Conservation (phyloP, 2,888 invertebrate species). For the Tetragonisca angustula region DNA sequence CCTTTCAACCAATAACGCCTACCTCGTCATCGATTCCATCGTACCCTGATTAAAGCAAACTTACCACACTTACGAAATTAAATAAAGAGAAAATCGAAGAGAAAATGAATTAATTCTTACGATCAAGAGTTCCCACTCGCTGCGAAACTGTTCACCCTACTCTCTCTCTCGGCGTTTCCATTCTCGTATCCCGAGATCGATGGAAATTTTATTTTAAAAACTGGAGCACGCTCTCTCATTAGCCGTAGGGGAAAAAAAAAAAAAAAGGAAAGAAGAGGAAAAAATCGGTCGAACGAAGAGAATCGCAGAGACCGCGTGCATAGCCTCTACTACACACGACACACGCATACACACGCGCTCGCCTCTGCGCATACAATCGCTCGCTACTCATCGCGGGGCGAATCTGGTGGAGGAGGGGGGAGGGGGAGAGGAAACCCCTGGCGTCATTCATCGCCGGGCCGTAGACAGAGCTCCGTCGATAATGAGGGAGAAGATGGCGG, state of each 20-base stretch:
- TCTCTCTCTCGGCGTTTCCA: neutral
- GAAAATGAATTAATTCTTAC: too few species aligned
- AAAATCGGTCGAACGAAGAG: conserved; percentile 33
- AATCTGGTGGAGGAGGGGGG: neutral
- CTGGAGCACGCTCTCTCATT: conserved; percentile 61
- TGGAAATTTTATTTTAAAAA: conserved; percentile 21
- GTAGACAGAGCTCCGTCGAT: conserved; percentile 67
- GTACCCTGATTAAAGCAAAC: too few species aligned
- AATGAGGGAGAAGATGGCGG: conserved; percentile 62
- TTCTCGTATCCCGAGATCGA: conserved; percentile 6
- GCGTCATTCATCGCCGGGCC: conserved; percentile 53
- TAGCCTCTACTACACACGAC: neutral
- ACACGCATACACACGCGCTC: neutral
- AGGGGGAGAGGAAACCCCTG: conserved; percentile 21
- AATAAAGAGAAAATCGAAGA: too few species aligned
- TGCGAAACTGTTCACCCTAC: neutral
- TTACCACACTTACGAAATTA: too few species aligned
- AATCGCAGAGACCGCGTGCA: conserved; percentile 12
- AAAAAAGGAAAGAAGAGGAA: too few species aligned
- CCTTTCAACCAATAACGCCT: too few species aligned
- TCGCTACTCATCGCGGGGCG: conserved; percentile 7
- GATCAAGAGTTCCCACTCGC: neutral
- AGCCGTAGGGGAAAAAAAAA: conserved; percentile 21
- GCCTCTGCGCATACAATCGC: conserved; percentile 30
- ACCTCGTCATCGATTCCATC: too few species aligned